Conservation (phyloP, 2,113 vertebrate genomes). For the Passer domesticus region DNA sequence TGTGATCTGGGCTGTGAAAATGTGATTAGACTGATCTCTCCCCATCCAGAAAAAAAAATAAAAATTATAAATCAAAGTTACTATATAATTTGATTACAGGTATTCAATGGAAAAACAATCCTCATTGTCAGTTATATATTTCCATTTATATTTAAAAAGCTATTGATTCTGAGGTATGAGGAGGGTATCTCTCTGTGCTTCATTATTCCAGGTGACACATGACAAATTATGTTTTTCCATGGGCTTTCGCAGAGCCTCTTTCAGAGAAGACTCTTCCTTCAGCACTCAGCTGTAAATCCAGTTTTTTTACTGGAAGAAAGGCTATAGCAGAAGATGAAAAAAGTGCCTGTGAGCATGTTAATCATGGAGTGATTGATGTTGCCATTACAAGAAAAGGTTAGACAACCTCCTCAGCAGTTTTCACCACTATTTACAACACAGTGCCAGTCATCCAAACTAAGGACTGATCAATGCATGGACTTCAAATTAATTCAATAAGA, state of each 20-base stretch:
- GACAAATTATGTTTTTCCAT: slow-evolving; percentile 9
- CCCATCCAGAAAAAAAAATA: background rate
- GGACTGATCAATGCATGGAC: background rate
- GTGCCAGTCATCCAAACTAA: background rate
- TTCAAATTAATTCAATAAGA: background rate
- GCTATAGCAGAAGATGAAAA: background rate
- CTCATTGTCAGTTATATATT: background rate
- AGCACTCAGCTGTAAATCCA: background rate
- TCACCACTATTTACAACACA: background rate
- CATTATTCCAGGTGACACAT: background rate
- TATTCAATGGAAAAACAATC: background rate
- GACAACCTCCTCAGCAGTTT: slow-evolving; percentile 20
- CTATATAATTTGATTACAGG: background rate
- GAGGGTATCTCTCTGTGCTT: background rate
- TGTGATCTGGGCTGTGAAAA: background rate
- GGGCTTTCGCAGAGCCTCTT: background rate
- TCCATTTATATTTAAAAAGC: background rate
- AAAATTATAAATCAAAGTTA: slow-evolving; percentile 9
- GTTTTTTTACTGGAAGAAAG: background rate
- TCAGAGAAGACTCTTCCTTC: background rate
- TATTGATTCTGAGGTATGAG: background rate
- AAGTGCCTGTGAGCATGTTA: background rate
- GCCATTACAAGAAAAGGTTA: background rate
- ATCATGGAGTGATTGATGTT: slow-evolving; percentile 2
- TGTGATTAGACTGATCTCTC: background rate